phyloP scores from a whole-genome alignment of 2,797 vertebrate genomes.

The Coranthus polyacanthus region DNA sequence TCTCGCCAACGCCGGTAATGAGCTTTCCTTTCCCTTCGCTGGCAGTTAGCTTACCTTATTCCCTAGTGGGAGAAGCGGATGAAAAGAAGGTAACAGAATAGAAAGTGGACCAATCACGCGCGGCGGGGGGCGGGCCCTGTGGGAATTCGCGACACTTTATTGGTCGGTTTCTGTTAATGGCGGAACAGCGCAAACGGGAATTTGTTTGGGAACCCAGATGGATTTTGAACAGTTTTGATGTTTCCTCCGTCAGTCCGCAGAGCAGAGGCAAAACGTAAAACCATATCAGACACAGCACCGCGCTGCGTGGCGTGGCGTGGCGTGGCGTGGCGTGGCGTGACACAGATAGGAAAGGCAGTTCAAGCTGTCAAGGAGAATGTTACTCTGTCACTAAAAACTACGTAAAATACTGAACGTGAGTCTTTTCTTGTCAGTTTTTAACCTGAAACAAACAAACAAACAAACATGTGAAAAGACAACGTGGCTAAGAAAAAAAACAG shows the following conservation, averaged over 20 bases:
- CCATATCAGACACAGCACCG: not conserved
- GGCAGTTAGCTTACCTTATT: constrained; percentile 55
- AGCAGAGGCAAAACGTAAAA: not conserved
- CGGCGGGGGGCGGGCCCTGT: constrained; percentile 51
- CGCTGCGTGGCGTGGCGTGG: too few species aligned
- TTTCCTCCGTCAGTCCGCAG: not conserved
- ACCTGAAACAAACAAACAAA: not conserved
- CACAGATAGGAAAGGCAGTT: not conserved
- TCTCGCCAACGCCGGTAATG: constrained; percentile 37
- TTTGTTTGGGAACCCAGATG: constrained; percentile 11
- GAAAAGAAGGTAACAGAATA: constrained; percentile 64
- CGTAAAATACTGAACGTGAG: too few species aligned
- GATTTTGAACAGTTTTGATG: constrained; percentile 32
- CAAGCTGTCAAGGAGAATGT: not conserved
- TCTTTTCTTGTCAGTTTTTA: not conserved
- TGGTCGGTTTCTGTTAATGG: constrained; percentile 41
- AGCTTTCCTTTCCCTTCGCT: constrained; percentile 55
- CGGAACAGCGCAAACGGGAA: constrained; percentile 29
- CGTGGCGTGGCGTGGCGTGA: not conserved
- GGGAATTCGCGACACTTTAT: constrained; percentile 42
- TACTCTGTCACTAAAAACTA: not conserved
- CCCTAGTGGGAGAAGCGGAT: constrained; percentile 50
- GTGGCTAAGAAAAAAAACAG: not conserved
- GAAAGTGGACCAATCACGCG: constrained; percentile 64
- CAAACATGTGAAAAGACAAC: too few species aligned